Base-by-base conservation (phyloP, 2,888 invertebrate species). In the Hylaea fasciaria region DNA sequence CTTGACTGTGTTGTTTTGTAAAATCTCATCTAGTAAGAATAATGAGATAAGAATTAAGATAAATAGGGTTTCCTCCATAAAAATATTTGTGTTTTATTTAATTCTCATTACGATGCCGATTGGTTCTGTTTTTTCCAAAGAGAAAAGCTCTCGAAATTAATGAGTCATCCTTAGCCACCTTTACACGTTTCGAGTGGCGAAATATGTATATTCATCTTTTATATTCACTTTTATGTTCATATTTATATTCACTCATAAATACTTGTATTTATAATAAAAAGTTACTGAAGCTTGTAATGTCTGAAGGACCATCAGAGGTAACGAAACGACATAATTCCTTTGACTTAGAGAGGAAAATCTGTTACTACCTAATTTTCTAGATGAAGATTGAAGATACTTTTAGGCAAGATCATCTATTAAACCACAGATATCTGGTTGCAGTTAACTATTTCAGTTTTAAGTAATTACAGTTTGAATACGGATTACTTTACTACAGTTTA, bases 101-200 rank as follows among this genome's bases (percentile, higher is more conserved):
- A 9, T 29, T 51, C 37, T 56, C 14, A 40, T 40, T 35, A 48
- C 35, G 37, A 14, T 14, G 29, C 47, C 47, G 22, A 57, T 57
- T 44, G 44, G 51, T 61, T 16, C 32, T 41, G 32, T 55, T 49
- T 55, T 17, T 43, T 46, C 44, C 62, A 58, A 43, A 56, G 50
- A 62, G 64, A 50, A 35, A 61, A 64, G 58, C 69, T 69, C 64
- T 78, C 72, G 57, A 77, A 70, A 76, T 78, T 80, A 81, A 82
- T 72, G 80, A 80, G 51, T 65, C 71, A 45, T 81, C 80, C 72
- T 80, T 82, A 81, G 71, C 55, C 46, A 37, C 29, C 44, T 40
- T 43, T 12, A 12, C 47, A 32, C 57, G 41, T 22, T 28, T 12
- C 29, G 12, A 47, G 57, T 22, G 40, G 35, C 13, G 14, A 48